Evolutionary conservation across 1,140 invertebrate species (phyloP), one percentile per base, ranked within the genome.

Genomic region (Drosophila athabasca): DNA sequence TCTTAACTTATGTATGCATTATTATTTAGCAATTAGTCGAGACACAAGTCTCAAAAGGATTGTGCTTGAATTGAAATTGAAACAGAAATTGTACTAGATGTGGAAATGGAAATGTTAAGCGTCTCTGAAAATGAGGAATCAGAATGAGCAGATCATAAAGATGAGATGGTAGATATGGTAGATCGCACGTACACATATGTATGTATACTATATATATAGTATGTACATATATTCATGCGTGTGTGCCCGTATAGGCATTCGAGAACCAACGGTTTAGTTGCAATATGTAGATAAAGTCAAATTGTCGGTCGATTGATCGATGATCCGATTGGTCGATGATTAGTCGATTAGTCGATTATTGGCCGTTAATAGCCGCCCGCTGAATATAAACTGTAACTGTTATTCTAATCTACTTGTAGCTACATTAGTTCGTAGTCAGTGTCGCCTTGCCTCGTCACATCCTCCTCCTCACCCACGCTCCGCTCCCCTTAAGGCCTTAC

Each of bases 261-360:
- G 67, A 72, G 70, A 62, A 66, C 43, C 61, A 62, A 64, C 64
- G 80, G 62, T 72, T 84, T 85, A 84, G 80, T 85, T 84, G 80
- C 80, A 84, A 84, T 84, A 84, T 84, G 67, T 84, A 83, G 75
- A 84, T 84, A 84, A 76, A 75, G 69, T 74, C 70, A 70, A 74
- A 35, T 61, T 45, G 43, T 35, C 50, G 60, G 49, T 15, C 15
- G 6, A 39, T 19, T 13, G 31, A 35, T 35, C 31, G 51, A 52
- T 52, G 17, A 51, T 31, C 29, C 29, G 29, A 31, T 31, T 31
- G 29, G 7, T 31, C 17, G 24, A 26, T 8, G 29, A 31, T 31
- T 8, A 7, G 6, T 31, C 29, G 29, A 31, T 31, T 8, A 7
- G 6, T 31, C 29, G 29, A 31, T 31, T 7, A 5, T 13, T 39